phyloP scores from a whole-genome alignment of 1,140 invertebrate species.

The Psix sp. region DNA sequence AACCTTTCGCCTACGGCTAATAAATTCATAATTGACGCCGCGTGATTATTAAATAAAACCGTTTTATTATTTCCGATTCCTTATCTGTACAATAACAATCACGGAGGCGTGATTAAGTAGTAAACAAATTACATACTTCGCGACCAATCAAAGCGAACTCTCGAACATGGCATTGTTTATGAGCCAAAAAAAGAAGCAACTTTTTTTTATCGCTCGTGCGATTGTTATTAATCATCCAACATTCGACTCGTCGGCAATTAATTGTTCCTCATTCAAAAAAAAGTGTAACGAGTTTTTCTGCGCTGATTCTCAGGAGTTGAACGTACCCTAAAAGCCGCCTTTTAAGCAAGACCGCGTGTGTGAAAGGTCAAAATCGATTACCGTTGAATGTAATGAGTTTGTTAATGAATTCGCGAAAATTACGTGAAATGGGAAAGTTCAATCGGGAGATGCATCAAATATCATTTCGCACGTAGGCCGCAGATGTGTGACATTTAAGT shows the following conservation, averaged over 20 bases:
- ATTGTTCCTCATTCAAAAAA: too few relatives aligned
- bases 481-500: constrained; percentile 60
- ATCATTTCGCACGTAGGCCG: constrained; percentile 56
- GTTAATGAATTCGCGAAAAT: constrained; percentile 58
- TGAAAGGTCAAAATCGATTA: constrained; percentile 53
- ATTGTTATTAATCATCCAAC: too few relatives aligned
- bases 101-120: constrained; percentile 23
- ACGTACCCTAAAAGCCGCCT: constrained; percentile 43
- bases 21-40: constrained; percentile 30
- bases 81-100: constrained; percentile 26
- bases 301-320: constrained; percentile 19
- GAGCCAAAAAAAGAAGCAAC: background rate
- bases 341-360: constrained; percentile 36
- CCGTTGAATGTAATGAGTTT: constrained; percentile 42
- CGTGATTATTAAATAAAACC: constrained; percentile 39
- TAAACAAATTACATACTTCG: constrained; percentile 27
- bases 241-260: too few relatives aligned
- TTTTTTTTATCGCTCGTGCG: too few relatives aligned
- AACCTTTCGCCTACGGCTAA: constrained; percentile 19
- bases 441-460: constrained; percentile 46
- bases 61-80: constrained; percentile 48
- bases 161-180: too few relatives aligned
- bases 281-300: background rate
- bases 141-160: constrained; percentile 21
- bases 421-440: constrained; percentile 52